Conservation (phyloP, 1,140 invertebrate genomes). For the Caligus rogercresseyi region DNA sequence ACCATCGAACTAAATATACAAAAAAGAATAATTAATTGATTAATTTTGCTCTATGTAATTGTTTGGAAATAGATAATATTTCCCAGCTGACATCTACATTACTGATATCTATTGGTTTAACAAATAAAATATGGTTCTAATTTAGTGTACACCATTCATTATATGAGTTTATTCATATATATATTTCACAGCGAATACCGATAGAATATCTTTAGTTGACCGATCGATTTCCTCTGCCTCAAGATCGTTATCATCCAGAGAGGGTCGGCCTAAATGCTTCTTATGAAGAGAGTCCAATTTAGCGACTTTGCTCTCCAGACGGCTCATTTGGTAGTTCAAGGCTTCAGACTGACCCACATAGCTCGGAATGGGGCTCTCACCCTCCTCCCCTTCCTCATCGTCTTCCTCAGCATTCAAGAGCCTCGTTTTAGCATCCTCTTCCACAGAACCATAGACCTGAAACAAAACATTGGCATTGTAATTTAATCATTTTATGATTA, state of each 20-base stretch:
- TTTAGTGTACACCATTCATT: too few relatives aligned
- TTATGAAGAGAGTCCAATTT: conserved; percentile 4
- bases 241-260: neutral
- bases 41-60: too few relatives aligned
- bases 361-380: neutral
- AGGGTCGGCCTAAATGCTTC: neutral
- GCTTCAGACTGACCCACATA: neutral
- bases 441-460: neutral
- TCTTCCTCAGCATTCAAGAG: neutral
- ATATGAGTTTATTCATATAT: too few relatives aligned
- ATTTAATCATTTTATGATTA: too few relatives aligned
- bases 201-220: neutral
- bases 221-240: neutral
- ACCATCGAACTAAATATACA: too few relatives aligned
- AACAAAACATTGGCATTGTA: too few relatives aligned
- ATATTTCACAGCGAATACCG: too few relatives aligned
- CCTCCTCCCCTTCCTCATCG: neutral
- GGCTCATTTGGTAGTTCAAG: neutral
- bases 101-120: too few relatives aligned
- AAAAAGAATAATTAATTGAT: too few relatives aligned
- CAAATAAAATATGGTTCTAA: too few relatives aligned
- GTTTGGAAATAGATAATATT: too few relatives aligned
- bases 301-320: neutral
- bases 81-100: too few relatives aligned
- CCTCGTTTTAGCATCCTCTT: neutral